Base-by-base conservation (phyloP, 53 echinoderm and acorn worm species). In the Temnopleurus reevesii region DNA sequence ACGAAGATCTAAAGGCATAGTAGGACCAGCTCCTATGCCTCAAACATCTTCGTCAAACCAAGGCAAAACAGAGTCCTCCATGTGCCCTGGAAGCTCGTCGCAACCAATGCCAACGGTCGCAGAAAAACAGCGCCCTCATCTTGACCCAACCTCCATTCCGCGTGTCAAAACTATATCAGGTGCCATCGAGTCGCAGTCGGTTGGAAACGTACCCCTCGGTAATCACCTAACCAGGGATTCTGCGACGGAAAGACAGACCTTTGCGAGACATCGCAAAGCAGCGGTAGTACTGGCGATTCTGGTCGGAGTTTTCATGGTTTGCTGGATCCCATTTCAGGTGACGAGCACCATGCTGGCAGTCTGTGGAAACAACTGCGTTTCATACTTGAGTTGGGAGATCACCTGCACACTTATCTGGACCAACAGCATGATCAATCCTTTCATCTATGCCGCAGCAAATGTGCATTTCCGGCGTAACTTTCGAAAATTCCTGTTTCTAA, bases 381-480 rank as follows among this genome's bases (percentile, higher is more conserved):
- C 56, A 6, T 30, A 71, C 29, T 23, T 45, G 43, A 58, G 9
- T 18, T 95, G 95, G 95, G 93, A 95, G 31, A 44, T 89, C 6
- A 80, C 90, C 4, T 86, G 49, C 19, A 55, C 64, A 10, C 53
- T 95, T 35, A 54, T 95, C 24, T 95, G 95, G 95, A 89, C 79
- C 49, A 95, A 93, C 79, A 90, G 92, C 1, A 91, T 89, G 4
- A 31, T 95, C 2, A 93, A 95, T 51, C 95, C 95, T 8, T 77
- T 95, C 31, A 71, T 95, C 30, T 95, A 95, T 61, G 94, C 93
- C 4, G 34, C 92, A 12, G 93, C 93, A 1, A 95, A 95, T 47
- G 71, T 77, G 5, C 89, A 92, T 17, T 95, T 92, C 45, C 61
- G 93, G 33, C 81, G 83, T n/a, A 92, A 91, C 12, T 95, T 95